Percentiles rank a stretch among this genome's conserved stretches.
Conservation (phyloP, 2,888 invertebrate species). For the Melieria crassipennis region DNA sequence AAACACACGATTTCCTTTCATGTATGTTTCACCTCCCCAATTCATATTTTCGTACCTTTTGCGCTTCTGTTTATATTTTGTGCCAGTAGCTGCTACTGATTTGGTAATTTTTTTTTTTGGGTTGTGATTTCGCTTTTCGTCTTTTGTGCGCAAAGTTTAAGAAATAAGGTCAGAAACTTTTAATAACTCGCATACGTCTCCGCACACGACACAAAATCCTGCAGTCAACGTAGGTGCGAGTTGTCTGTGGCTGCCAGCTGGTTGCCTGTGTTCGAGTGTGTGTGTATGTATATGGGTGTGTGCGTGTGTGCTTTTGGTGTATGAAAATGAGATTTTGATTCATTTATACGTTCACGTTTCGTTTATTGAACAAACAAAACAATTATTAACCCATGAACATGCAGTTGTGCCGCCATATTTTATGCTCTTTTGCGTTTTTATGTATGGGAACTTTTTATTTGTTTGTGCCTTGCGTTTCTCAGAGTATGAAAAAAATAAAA, state of each 20-base stretch:
- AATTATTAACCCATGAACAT: slow-evolving; percentile 10
- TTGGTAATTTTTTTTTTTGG: not conserved
- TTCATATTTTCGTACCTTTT: too few species aligned
- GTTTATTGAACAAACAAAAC: slow-evolving; percentile 57
- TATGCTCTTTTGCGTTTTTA: too few species aligned
- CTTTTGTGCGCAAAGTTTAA: slow-evolving; percentile 7
- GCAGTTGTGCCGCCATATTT: not conserved
- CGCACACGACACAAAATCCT: too few species aligned
- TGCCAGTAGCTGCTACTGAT: not conserved
- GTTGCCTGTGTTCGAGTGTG: not conserved
- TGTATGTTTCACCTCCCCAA: slow-evolving; percentile 18
- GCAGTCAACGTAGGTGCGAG: too few species aligned
- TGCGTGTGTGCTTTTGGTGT: not conserved
- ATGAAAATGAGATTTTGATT: slow-evolving; percentile 38
- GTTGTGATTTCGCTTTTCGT: not conserved
- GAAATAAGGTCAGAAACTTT: slow-evolving; percentile 38
- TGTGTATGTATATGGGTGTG: not conserved
- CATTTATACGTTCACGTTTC: slow-evolving; percentile 30
- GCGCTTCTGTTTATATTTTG: too few species aligned
- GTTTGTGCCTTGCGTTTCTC: too few species aligned
- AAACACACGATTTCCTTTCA: slow-evolving; percentile 57
- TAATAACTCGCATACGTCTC: slow-evolving; percentile 25
- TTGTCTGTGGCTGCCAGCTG: too few species aligned
- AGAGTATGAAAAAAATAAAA: too few species aligned
- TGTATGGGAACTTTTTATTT: too few species aligned